Evolutionary conservation across 2,113 vertebrate species (phyloP).

Genomic region (Coregonus clupeaformis): DNA sequence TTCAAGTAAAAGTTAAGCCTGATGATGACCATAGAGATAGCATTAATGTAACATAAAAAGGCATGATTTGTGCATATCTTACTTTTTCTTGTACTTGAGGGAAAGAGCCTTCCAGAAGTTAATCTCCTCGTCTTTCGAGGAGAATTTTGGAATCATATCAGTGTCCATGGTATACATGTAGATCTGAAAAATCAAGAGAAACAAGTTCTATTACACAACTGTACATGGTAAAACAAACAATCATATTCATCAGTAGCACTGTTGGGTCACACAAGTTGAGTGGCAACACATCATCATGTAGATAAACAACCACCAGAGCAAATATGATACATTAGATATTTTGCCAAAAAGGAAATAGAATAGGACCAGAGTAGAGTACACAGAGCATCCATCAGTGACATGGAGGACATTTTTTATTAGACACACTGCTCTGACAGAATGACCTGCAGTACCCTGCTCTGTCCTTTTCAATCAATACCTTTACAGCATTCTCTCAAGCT

Average conservation of each 20-base stretch:
- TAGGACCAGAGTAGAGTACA: no score
- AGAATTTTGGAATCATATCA: conserved; percentile 90
- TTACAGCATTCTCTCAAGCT: no score
- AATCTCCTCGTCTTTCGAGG: conserved; percentile 93
- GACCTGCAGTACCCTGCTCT: no score
- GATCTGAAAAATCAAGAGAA: conserved; percentile 65
- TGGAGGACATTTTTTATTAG: no score
- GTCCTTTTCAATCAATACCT: no score
- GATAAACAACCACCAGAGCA: no score
- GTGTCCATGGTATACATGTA: conserved; percentile 83
- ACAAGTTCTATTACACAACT: neutral
- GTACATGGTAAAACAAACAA: neutral
- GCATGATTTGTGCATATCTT: conserved; percentile 10
- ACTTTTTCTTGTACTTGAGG: conserved; percentile 93
- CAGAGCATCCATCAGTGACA: no score
- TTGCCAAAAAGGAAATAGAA: no score
- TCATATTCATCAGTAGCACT: neutral
- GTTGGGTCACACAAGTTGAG: neutral
- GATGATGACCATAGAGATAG: neutral
- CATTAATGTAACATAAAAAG: neutral
- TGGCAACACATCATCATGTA: no score
- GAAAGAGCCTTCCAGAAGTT: conserved; percentile 92
- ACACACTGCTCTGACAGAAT: no score
- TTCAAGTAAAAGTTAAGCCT: neutral
- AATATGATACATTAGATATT: no score